phyloP scores from a whole-genome alignment of 2,113 vertebrate species.

The Lampris incognitus region DNA sequence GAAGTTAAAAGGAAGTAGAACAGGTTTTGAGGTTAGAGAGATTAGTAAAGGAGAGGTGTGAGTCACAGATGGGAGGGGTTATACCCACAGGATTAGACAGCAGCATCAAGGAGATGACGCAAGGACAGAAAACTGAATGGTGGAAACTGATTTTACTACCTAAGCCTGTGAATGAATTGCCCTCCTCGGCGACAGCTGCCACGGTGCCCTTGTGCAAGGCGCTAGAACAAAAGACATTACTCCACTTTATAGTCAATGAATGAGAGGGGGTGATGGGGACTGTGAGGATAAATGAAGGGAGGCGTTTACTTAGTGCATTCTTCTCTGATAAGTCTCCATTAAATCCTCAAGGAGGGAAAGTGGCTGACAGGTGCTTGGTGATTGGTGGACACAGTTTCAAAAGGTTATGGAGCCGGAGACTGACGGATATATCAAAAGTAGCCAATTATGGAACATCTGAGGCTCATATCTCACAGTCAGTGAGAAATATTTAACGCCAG shows the following conservation, averaged over 20 bases:
- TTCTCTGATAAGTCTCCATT: not conserved
- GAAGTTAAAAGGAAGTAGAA: too few species aligned
- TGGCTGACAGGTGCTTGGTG: not conserved
- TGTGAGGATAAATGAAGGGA: not conserved
- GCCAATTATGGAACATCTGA: not conserved
- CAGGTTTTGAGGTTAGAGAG: not conserved
- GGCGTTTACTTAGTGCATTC: not conserved
- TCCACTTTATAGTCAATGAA: too few species aligned
- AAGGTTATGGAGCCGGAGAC: not conserved
- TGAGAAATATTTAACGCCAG: slow-evolving; percentile 2
- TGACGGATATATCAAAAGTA: slow-evolving; percentile 4
- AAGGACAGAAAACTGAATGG: not conserved
- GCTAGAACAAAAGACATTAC: too few species aligned
- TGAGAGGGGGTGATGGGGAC: not conserved
- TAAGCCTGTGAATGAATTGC: not conserved
- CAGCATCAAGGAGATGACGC: not conserved
- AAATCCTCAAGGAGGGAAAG: not conserved
- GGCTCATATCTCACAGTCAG: slow-evolving; percentile 7
- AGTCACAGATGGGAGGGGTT: not conserved
- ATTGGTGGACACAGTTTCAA: not conserved
- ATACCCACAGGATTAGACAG: slow-evolving; percentile 1
- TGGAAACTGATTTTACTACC: not conserved
- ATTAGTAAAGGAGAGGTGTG: not conserved
- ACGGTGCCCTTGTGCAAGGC: not conserved
- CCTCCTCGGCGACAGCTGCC: too few species aligned